Evolutionary conservation across 2,113 vertebrate species (phyloP).

Genomic region (Choloepus hoffmanni): DNA sequence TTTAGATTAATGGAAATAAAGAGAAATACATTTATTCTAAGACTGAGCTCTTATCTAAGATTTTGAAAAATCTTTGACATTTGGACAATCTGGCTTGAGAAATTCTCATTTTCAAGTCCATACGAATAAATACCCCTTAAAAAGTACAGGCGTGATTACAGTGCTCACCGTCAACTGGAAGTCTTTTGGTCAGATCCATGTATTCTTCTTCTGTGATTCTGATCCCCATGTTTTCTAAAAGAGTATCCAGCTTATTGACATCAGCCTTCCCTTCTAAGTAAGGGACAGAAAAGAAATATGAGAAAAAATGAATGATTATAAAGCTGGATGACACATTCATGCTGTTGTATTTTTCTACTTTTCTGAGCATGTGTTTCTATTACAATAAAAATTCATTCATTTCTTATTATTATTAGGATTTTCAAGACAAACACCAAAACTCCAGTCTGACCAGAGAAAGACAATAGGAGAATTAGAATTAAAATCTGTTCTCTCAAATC

Average conservation of each 20-base stretch:
- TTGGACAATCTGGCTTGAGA: neutral
- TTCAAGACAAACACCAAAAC: conserved; percentile 5
- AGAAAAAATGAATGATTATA: neutral
- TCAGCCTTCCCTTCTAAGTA: conserved; percentile 39
- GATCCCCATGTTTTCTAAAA: conserved; percentile 53
- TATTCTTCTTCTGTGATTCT: conserved; percentile 54
- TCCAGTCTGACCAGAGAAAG: neutral
- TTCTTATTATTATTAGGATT: conserved; percentile 43
- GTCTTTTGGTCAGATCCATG: conserved; percentile 47
- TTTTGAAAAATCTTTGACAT: neutral
- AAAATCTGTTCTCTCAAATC: neutral
- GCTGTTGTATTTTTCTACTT: neutral
- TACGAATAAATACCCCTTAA: neutral
- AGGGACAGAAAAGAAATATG: neutral
- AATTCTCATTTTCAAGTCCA: neutral
- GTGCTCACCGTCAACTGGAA: conserved; percentile 47
- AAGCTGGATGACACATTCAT: neutral
- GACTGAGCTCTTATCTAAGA: neutral
- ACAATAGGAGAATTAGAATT: neutral
- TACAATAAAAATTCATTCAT: neutral
- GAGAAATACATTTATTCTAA: neutral
- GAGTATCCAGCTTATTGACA: conserved; percentile 15
- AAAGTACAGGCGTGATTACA: neutral
- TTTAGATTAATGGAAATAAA: conserved; percentile 15
- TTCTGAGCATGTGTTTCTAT: neutral